Evolutionary conservation across 2,797 vertebrate species (phyloP).

Genomic region (Rachycentron canadum): DNA sequence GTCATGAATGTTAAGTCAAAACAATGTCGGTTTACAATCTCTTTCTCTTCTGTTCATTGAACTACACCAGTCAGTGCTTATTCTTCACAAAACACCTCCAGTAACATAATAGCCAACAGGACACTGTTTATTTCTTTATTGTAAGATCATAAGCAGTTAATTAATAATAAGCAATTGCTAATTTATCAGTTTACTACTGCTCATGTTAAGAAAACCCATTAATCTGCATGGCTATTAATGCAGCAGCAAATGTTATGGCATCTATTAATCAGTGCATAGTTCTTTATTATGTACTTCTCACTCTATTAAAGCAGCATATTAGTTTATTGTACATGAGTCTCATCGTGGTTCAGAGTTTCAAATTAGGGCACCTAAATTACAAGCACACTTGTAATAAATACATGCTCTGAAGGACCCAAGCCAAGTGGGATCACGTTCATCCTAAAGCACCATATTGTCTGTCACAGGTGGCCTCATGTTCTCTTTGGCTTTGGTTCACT

Average conservation of each 20-base stretch:
- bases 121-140: slow-evolving; percentile 7
- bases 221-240: neutral
- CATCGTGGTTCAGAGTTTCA: slow-evolving; percentile 2
- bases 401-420: slow-evolving; percentile 23
- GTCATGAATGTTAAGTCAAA: neutral
- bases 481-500: slow-evolving; percentile 47
- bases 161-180: too few relatives aligned
- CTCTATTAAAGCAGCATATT: slow-evolving; percentile 9
- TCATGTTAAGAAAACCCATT: neutral
- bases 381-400: slow-evolving; percentile 53
- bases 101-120: slow-evolving; percentile 18
- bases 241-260: slow-evolving; percentile 3
- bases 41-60: slow-evolving; percentile 21
- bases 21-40: slow-evolving; percentile 12
- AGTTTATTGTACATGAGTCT: neutral
- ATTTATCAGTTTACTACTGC: neutral
- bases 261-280: slow-evolving; percentile 7
- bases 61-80: slow-evolving; percentile 8
- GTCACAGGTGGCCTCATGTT: slow-evolving; percentile 66
- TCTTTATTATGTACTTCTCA: neutral
- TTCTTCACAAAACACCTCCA: slow-evolving; percentile 24
- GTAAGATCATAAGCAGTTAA: neutral
- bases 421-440: slow-evolving; percentile 62
- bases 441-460: slow-evolving; percentile 67
- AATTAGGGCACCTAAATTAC: slow-evolving; percentile 23